Percentiles rank a stretch among this genome's conserved stretches.
Evolutionary conservation across 2,113 vertebrate genomes (phyloP).

Genomic region (Heterotilapia buettikoferi): DNA sequence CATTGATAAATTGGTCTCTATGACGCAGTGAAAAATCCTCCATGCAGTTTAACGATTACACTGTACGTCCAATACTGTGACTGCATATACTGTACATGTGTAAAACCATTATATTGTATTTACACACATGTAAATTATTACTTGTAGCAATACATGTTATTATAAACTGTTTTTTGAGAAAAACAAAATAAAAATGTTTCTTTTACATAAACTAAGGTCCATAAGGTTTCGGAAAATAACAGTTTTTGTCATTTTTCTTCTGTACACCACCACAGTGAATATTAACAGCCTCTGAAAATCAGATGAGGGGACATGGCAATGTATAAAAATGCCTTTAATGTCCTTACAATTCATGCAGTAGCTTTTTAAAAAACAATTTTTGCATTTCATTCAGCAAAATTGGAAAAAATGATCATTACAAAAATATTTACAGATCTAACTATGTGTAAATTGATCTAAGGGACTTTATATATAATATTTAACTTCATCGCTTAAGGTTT

Average conservation of each 20-base stretch:
- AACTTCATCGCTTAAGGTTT: accelerated
- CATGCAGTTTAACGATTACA: not conserved
- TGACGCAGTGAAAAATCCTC: not conserved
- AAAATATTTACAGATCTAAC: not conserved
- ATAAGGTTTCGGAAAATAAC: not conserved
- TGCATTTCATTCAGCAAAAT: not conserved
- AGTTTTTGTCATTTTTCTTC: not conserved
- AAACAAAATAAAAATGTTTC: not conserved
- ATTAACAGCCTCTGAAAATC: not conserved
- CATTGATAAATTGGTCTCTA: not conserved
- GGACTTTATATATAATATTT: not conserved
- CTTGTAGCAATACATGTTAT: not conserved
- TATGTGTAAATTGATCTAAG: not conserved
- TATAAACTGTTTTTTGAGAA: not conserved
- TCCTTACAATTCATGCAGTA: not conserved
- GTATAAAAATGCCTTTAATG: not conserved
- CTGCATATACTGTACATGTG: not conserved
- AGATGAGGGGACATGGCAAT: not conserved
- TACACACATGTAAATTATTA: not conserved
- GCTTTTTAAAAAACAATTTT: accelerated
- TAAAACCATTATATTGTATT: not conserved
- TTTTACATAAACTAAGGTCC: not conserved
- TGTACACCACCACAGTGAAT: not conserved
- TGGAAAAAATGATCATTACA: accelerated
- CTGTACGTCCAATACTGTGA: not conserved